Percentiles rank a stretch among this genome's conserved stretches.
phyloP scores from a whole-genome alignment of 1,140 invertebrate species.

The Oscheius sp. region DNA sequence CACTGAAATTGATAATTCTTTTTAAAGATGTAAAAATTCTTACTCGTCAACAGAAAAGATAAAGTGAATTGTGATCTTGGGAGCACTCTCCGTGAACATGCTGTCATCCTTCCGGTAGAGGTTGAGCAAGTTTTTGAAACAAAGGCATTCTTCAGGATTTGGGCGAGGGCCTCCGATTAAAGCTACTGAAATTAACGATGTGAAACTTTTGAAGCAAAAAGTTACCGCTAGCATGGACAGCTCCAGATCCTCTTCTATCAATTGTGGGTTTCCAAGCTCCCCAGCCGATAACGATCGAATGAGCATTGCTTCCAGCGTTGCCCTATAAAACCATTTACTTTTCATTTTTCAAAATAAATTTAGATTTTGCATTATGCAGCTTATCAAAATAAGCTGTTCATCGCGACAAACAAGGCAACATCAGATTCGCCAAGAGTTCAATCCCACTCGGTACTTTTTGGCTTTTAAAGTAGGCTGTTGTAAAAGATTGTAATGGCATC shows the following conservation, averaged over 20 bases:
- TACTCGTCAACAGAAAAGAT: background rate
- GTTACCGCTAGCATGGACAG: constrained; percentile 3
- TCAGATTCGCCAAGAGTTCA: no score
- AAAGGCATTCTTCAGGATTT: constrained; percentile 28
- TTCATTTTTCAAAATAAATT: no score
- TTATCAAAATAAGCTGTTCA: no score
- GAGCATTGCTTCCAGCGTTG: background rate
- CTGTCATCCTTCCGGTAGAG: constrained; percentile 20
- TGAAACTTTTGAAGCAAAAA: background rate
- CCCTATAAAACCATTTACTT: background rate
- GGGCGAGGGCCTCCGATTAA: constrained; percentile 25
- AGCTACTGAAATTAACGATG: background rate
- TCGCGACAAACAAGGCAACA: no score
- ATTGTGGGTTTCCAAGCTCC: constrained; percentile 21
- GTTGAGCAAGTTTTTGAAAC: constrained; percentile 26
- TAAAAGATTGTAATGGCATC: no score
- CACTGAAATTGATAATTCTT: background rate
- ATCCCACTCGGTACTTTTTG: no score
- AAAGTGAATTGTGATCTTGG: constrained; percentile 12
- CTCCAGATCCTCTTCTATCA: constrained; percentile 10
- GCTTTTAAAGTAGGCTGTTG: no score
- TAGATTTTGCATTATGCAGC: no score
- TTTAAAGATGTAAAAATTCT: background rate
- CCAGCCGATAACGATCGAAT: constrained; percentile 23
- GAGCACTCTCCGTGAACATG: constrained; percentile 7